Evolutionary conservation across 2,888 invertebrate genomes (phyloP).

Genomic region (Sphinx pinastri): DNA sequence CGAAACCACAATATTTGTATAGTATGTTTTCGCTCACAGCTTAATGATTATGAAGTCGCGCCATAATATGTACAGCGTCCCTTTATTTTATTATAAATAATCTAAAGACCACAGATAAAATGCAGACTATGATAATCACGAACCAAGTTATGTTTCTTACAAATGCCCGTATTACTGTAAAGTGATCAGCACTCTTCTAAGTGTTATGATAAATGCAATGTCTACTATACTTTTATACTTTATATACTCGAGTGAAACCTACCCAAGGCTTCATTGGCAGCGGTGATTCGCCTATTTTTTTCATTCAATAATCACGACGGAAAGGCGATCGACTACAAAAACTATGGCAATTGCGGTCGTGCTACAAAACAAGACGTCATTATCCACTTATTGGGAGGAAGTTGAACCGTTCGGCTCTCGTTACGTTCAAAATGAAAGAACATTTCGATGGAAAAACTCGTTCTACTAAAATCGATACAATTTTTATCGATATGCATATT

Average conservation of each 20-base stretch:
- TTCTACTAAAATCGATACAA: constrained; percentile 30
- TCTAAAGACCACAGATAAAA: too few species aligned
- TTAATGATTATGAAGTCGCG: too few species aligned
- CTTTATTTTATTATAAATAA: too few species aligned
- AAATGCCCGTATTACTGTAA: too few species aligned
- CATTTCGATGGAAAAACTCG: constrained; percentile 42
- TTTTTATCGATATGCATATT: constrained; percentile 21
- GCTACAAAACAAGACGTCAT: constrained; percentile 69
- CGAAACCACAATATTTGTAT: too few species aligned
- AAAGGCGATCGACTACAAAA: constrained; percentile 58
- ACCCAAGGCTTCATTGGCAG: background rate
- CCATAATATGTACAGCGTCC: too few species aligned
- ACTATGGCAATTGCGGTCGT: constrained; percentile 60
- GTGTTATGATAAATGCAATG: background rate
- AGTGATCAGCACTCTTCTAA: too few species aligned
- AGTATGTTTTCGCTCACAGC: too few species aligned
- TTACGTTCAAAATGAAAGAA: constrained; percentile 61
- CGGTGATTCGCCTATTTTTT: constrained; percentile 15
- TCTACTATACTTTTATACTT: background rate
- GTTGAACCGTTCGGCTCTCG: constrained; percentile 64
- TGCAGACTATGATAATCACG: too few species aligned
- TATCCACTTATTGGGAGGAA: constrained; percentile 80
- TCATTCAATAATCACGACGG: constrained; percentile 48
- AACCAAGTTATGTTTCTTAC: too few species aligned
- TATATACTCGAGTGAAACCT: background rate